Conservation (phyloP, 2,888 invertebrate genomes). For the Himalopsyche kuldschensis region DNA sequence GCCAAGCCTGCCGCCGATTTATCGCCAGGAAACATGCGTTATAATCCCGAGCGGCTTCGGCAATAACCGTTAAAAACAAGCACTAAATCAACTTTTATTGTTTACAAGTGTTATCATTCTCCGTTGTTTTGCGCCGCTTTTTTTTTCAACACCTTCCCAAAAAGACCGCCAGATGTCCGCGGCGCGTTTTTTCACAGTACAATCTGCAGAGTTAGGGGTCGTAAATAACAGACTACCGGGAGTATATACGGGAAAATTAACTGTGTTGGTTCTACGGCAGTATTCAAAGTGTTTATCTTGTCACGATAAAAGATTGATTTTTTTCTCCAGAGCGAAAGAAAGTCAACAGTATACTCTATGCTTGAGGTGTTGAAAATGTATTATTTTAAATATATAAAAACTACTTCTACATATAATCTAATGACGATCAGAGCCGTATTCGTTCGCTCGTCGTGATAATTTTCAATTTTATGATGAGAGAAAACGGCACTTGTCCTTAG, state of each 20-base stretch:
- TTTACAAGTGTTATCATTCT: conserved; percentile 39
- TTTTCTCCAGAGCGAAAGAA: no score
- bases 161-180: neutral
- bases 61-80: conserved; percentile 38
- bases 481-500: no score
- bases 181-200: neutral
- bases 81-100: conserved; percentile 39
- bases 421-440: no score
- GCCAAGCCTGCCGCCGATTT: neutral
- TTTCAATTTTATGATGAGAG: no score
- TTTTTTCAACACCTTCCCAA: conserved; percentile 21
- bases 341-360: no score
- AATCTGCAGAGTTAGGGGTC: neutral
- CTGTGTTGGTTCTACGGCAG: neutral
- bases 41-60: conserved; percentile 28
- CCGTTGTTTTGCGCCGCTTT: conserved; percentile 3
- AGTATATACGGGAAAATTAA: neutral
- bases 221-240: neutral
- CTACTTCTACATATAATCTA: no score
- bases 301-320: no score
- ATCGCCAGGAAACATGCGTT: conserved; percentile 34
- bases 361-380: no score
- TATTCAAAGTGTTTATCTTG: neutral
- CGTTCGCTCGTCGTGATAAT: no score
- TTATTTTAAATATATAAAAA: no score